Evolutionary conservation across 2,113 vertebrate genomes (phyloP).

Genomic region (Porphyrio hochstetteri): DNA sequence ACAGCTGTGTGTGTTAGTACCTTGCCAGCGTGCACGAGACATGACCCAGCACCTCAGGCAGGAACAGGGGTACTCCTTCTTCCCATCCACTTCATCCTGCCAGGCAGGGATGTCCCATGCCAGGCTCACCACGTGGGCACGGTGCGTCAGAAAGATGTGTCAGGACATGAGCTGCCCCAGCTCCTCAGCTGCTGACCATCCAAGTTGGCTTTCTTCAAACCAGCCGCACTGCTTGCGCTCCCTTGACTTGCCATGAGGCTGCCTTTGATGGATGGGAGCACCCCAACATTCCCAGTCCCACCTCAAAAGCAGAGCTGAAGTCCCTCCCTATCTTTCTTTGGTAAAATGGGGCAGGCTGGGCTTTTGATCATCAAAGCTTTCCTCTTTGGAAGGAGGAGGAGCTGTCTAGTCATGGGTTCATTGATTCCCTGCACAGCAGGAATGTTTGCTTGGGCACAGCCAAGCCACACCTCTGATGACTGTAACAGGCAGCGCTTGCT

Average conservation of each 20-base stretch:
- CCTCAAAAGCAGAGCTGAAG: neutral
- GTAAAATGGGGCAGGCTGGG: neutral
- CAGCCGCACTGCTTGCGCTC: neutral
- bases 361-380: slow-evolving; percentile 35
- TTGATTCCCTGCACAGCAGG: slow-evolving; percentile 39
- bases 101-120: neutral
- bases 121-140: neutral
- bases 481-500: neutral
- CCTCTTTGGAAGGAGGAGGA: slow-evolving; percentile 32
- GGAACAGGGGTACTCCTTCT: neutral
- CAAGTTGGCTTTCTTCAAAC: neutral
- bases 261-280: neutral
- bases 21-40: accelerated
- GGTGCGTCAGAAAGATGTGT: neutral
- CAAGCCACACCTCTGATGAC: slow-evolving; percentile 57
- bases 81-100: neutral
- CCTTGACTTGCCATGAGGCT: neutral
- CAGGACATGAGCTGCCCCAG: neutral
- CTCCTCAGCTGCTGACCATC: neutral
- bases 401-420: slow-evolving; percentile 11
- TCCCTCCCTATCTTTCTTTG: neutral
- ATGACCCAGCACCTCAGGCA: accelerated
- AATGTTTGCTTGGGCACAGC: slow-evolving; percentile 39
- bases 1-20: neutral
- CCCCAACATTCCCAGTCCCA: neutral